Percentiles rank a stretch among this genome's conserved stretches.
These are phyloP conservation scores for Propithecus coquereli DNA, from an alignment of 2,113 vertebrate genomes.

Conservation along the genomic window DNA sequence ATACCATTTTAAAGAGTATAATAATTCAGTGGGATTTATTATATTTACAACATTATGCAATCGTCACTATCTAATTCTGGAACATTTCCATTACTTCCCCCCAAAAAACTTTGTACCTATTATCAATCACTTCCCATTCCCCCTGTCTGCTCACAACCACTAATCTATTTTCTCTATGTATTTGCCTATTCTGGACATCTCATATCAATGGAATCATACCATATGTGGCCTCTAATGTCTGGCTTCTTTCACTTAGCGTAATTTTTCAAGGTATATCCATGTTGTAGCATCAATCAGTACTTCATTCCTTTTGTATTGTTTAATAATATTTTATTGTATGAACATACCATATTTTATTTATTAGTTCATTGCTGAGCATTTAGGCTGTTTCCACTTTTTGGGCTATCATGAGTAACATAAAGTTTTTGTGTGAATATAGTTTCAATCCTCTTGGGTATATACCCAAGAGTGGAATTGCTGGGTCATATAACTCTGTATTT, in stretches of 20 bases:
- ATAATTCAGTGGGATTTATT: background rate
- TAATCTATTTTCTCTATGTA: background rate
- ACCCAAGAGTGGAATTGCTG: background rate
- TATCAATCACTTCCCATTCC: background rate
- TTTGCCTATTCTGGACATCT: background rate
- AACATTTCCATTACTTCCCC: background rate
- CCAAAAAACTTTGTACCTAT: background rate
- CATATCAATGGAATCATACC: background rate
- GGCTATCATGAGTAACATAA: background rate
- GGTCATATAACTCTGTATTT: background rate
- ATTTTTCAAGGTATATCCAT: background rate
- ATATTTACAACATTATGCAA: background rate
- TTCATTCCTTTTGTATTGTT: background rate
- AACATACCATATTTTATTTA: background rate
- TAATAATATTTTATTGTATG: background rate
- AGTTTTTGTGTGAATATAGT: background rate
- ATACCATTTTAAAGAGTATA: background rate
- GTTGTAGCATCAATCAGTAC: background rate
- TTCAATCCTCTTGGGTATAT: background rate
- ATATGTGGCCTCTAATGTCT: background rate
- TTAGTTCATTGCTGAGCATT: background rate
- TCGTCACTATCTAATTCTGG: background rate
- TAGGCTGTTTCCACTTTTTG: background rate
- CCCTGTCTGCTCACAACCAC: background rate
- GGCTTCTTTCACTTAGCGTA: background rate